Percentiles rank a stretch among this genome's conserved stretches.
phyloP scores from a whole-genome alignment of 1,140 invertebrate species.

The Drosophila subpulchrella region DNA sequence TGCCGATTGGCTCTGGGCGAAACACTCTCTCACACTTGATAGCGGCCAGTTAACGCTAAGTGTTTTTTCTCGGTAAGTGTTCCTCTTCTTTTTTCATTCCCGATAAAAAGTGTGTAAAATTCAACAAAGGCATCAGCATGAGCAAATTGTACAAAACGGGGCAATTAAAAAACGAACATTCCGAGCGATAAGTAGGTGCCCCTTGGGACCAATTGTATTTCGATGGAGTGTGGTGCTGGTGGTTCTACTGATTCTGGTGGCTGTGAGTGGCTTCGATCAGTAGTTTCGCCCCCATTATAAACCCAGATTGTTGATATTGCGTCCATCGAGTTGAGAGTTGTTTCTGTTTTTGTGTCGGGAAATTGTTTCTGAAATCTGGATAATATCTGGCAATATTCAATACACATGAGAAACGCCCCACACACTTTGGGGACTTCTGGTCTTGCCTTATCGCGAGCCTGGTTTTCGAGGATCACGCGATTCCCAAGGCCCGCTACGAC shows the following conservation, averaged over 20 bases:
- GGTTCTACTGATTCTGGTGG: slow-evolving; percentile 14
- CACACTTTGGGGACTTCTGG: slow-evolving; percentile 26
- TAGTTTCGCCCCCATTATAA: slow-evolving; percentile 56
- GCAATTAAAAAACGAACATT: slow-evolving; percentile 46
- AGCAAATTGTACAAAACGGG: slow-evolving; percentile 24
- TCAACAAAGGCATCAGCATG: slow-evolving; percentile 16
- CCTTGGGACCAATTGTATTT: slow-evolving; percentile 49
- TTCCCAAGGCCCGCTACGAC: background rate
- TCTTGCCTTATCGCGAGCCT: slow-evolving; percentile 22
- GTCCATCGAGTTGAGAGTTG: slow-evolving; percentile 6
- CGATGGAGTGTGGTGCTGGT: slow-evolving; percentile 7
- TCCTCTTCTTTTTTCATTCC: slow-evolving; percentile 17
- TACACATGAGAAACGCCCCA: slow-evolving; percentile 36
- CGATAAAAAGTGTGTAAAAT: slow-evolving; percentile 54
- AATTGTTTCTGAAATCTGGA: slow-evolving; percentile 2
- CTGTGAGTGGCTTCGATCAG: slow-evolving; percentile 31
- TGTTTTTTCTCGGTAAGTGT: slow-evolving; percentile 56
- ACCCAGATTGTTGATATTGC: slow-evolving; percentile 34
- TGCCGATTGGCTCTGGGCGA: slow-evolving; percentile 54
- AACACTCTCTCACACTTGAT: slow-evolving; percentile 34
- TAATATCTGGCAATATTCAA: slow-evolving; percentile 14
- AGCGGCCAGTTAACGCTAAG: slow-evolving; percentile 52
- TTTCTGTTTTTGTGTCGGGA: background rate
- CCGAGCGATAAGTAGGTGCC: slow-evolving; percentile 54
- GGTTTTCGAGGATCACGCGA: background rate